Evolutionary conservation across 2,113 vertebrate species (phyloP).

Genomic region (Stigmatopora nigra): DNA sequence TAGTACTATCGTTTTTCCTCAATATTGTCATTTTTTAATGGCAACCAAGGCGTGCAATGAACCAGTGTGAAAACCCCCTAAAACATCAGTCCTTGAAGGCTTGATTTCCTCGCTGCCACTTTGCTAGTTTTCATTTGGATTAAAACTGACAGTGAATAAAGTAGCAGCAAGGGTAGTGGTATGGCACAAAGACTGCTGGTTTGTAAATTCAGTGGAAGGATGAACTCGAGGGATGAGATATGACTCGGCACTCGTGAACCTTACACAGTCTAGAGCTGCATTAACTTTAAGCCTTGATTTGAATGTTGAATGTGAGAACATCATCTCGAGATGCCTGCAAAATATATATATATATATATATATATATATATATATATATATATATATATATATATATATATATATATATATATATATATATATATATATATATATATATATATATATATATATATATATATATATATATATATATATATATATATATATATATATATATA

Average conservation of each 20-base stretch:
- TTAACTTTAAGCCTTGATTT: slow-evolving; percentile 19
- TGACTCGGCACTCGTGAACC: slow-evolving; percentile 49
- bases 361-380: too few relatives aligned
- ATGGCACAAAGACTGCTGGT: slow-evolving; percentile 32
- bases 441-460: too few relatives aligned
- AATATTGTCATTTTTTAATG: neutral
- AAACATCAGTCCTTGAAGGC: slow-evolving; percentile 25
- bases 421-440: too few relatives aligned
- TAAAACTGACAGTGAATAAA: slow-evolving; percentile 38
- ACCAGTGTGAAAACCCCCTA: neutral
- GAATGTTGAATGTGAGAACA: slow-evolving; percentile 7
- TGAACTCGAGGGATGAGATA: slow-evolving; percentile 29
- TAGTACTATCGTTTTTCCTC: neutral
- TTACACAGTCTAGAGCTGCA: neutral
- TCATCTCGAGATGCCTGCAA: slow-evolving; percentile 1
- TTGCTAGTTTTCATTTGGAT: slow-evolving; percentile 25
- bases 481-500: too few relatives aligned
- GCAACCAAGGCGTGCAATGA: neutral
- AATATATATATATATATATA: too few relatives aligned
- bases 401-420: too few relatives aligned
- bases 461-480: too few relatives aligned
- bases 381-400: too few relatives aligned
- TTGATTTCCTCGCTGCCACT: slow-evolving; percentile 5
- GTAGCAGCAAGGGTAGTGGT: slow-evolving; percentile 21
- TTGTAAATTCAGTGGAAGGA: slow-evolving; percentile 43